A percentile compares a stretch with the other conserved stretches of the same genome.
phyloP scores from a whole-genome alignment of 2,888 invertebrate species.

The Drosophila acutilabella region DNA sequence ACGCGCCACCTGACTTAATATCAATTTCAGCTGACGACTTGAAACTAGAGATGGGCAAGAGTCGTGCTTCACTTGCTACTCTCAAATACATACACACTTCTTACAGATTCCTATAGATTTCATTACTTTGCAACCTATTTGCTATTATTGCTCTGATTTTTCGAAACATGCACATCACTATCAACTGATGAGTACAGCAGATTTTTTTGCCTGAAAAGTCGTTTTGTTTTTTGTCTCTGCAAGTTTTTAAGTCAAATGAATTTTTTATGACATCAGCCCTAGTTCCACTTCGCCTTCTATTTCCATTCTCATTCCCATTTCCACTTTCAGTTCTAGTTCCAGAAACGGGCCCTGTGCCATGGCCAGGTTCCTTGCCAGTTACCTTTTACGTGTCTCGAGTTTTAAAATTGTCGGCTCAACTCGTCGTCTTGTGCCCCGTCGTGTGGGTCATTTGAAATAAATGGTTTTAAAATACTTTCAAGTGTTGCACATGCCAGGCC shows the following conservation, averaged over 20 bases:
- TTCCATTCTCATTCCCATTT: too few species aligned
- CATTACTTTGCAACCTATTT: background rate
- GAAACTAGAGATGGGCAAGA: conserved; percentile 5
- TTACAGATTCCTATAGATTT: too few species aligned
- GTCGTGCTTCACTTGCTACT: background rate
- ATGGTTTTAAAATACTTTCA: conserved; percentile 76
- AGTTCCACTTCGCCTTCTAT: background rate
- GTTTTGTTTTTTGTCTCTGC: conserved; percentile 45
- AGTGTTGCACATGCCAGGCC: conserved; percentile 52
- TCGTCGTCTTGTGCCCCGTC: conserved; percentile 25
- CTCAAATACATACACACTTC: background rate
- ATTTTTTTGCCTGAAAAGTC: conserved; percentile 16
- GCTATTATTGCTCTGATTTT: background rate
- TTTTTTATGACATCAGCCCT: conserved; percentile 67
- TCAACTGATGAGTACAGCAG: conserved; percentile 5
- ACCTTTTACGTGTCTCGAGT: conserved; percentile 70
- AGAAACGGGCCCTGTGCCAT: conserved; percentile 4
- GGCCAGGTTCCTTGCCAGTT: conserved; percentile 44
- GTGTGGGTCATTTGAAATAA: conserved; percentile 68
- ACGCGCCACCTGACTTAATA: conserved; percentile 81
- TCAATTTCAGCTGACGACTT: conserved; percentile 61
- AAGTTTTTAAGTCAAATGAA: conserved; percentile 79
- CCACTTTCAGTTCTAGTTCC: background rate
- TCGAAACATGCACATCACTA: background rate
- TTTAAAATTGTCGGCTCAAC: conserved; percentile 59